Percentiles rank a stretch among this genome's conserved stretches.
Evolutionary conservation across 2,888 invertebrate species (phyloP).

Genomic region (Dastarcus helophoroides): DNA sequence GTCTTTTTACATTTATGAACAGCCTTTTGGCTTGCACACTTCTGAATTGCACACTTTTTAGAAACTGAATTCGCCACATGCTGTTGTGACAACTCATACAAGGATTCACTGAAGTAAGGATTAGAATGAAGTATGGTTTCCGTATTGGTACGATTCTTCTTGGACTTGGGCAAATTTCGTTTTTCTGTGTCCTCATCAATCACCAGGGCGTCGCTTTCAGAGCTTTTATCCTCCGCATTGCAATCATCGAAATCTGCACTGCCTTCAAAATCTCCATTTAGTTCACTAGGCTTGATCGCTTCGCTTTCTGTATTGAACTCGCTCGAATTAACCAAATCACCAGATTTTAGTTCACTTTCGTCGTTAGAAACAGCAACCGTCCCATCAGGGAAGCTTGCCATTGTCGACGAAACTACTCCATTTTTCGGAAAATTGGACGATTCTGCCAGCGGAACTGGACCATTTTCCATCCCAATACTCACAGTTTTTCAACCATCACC

Average conservation of each 20-base stretch:
- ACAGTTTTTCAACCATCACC: conserved; percentile 2
- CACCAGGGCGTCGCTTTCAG: conserved; percentile 34
- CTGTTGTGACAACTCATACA: conserved; percentile 32
- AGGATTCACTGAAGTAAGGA: conserved; percentile 34
- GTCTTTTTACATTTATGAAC: conserved; percentile 18
- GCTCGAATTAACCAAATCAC: conserved; percentile 7
- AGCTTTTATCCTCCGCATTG: conserved; percentile 28
- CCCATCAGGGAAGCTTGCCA: conserved; percentile 31
- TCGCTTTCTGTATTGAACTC: no score
- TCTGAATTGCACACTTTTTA: conserved; percentile 1
- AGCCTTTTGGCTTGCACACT: conserved; percentile 9
- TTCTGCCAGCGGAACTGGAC: conserved; percentile 37
- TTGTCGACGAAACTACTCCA: conserved; percentile 26
- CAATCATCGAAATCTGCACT: conserved; percentile 7
- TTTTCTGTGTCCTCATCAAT: conserved; percentile 32
- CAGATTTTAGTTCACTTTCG: conserved; percentile 9
- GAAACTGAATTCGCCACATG: conserved; percentile 9
- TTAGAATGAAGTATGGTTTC: conserved; percentile 27
- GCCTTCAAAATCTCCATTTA: no score
- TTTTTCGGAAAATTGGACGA: conserved; percentile 29
- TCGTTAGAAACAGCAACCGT: conserved; percentile 13
- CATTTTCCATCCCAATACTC: conserved; percentile 36
- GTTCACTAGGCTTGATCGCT: conserved; percentile 13
- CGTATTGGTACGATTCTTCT: conserved; percentile 13
- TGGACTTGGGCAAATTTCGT: conserved; percentile 14